These are phyloP conservation scores for Cyclophora punctaria DNA, from an alignment of 2,888 invertebrate genomes.

Conservation along the genomic window DNA sequence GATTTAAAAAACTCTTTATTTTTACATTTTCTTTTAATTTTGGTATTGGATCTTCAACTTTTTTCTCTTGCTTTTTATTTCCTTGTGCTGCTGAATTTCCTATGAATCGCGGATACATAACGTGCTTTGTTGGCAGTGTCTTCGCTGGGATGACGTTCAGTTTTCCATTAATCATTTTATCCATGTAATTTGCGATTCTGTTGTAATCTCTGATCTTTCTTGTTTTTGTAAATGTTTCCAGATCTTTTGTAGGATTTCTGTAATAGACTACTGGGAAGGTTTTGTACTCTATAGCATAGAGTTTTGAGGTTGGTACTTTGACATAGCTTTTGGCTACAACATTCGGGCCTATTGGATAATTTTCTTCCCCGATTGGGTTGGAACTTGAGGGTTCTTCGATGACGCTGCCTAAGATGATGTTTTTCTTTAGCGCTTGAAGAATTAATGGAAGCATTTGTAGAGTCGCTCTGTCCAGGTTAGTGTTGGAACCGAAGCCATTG, in stretches of 20 bases:
- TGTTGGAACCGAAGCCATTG: constrained; percentile 29
- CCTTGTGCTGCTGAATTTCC: no score
- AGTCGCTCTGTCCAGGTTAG: constrained; percentile 36
- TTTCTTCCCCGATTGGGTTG: constrained; percentile 26
- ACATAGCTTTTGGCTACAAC: constrained; percentile 38
- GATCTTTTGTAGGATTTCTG: constrained; percentile 39
- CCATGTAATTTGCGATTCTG: constrained; percentile 49
- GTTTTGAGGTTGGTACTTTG: constrained; percentile 33
- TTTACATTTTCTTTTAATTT: no score
- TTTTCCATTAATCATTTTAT: constrained; percentile 52
- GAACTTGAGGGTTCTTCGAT: constrained; percentile 38
- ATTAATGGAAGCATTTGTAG: constrained; percentile 47
- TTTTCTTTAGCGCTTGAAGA: constrained; percentile 47
- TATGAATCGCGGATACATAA: no score
- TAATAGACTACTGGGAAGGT: constrained; percentile 38
- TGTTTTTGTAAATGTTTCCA: constrained; percentile 52
- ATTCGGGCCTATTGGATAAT: constrained; percentile 27
- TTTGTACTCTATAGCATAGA: constrained; percentile 43
- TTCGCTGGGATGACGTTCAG: constrained; percentile 26
- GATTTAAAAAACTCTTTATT: no score
- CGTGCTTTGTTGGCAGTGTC: constrained; percentile 12
- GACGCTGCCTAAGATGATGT: constrained; percentile 39
- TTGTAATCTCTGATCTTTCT: constrained; percentile 53
- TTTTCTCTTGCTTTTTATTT: no score
- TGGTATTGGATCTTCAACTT: no score